These are phyloP conservation scores for Hyphantria cunea DNA, from an alignment of 1,140 invertebrate species.

Conservation along the genomic window DNA sequence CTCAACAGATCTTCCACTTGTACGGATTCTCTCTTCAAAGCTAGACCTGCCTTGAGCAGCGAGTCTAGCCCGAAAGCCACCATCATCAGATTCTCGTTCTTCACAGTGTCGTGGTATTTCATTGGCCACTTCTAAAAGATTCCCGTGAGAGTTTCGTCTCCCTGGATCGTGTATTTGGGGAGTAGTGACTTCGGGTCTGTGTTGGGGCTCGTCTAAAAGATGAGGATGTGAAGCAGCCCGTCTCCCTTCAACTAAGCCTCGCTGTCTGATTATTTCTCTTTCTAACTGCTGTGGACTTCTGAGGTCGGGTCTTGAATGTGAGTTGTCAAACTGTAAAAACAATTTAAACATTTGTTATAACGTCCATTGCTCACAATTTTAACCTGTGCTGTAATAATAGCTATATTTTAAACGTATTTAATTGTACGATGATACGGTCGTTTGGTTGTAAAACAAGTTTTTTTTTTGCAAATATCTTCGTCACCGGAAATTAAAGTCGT, in stretches of 20 bases:
- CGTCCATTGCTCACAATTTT: too few species aligned
- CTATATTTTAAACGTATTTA: too few species aligned
- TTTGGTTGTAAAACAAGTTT: slow-evolving; percentile 13
- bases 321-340: slow-evolving; percentile 65
- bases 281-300: slow-evolving; percentile 83
- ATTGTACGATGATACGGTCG: background rate
- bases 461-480: slow-evolving; percentile 11
- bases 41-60: slow-evolving; percentile 71
- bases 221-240: slow-evolving; percentile 86
- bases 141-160: slow-evolving; percentile 82
- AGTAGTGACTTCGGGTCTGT: slow-evolving; percentile 60
- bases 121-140: slow-evolving; percentile 77
- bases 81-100: slow-evolving; percentile 83
- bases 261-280: slow-evolving; percentile 81
- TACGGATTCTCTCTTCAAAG: slow-evolving; percentile 71
- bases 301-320: slow-evolving; percentile 71
- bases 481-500: slow-evolving; percentile 20
- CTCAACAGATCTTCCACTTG: slow-evolving; percentile 69
- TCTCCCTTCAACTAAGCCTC: slow-evolving; percentile 80
- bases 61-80: slow-evolving; percentile 79
- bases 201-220: slow-evolving; percentile 82
- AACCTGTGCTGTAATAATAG: too few species aligned
- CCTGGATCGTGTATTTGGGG: slow-evolving; percentile 69
- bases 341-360: background rate
- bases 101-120: slow-evolving; percentile 55